Evolutionary conservation across 1,140 invertebrate species (phyloP), one percentile per base, ranked within the genome.

Genomic region (Drosophila willistoni): DNA sequence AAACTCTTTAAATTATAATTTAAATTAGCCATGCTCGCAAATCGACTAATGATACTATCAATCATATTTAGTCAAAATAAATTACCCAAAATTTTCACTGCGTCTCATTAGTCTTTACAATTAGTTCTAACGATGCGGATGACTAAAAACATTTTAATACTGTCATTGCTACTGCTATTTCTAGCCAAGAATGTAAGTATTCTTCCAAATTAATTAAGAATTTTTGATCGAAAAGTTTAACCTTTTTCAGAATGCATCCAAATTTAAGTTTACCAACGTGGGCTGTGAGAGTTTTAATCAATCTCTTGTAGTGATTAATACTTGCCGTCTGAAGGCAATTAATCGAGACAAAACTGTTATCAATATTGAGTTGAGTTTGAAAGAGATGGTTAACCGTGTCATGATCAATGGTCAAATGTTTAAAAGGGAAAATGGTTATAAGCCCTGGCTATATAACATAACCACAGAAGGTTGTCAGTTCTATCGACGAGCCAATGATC

Each of bases 261-360:
- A 9, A 47, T 9, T 51, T 4, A 51, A 51, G 10, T 10, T 51
- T 3, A 51, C 44, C 17, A 51, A 51, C 1, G 44, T 51, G 1
- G 44, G 10, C 17, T 51, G 44, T 51, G 17, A 51, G 17, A 51
- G 44, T 51, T 51, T 22, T 5, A 22, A 51, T 51, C 44, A 51
- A 51, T 22, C 9, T 10, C 1, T 51, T 3, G 3, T 22, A 2
- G 44, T 22, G 2, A 12, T 51, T 14, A 51, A 51, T 17, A 51
- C 17, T 12, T 51, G 44, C 9, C 44, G 44, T 1, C 44, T 51
- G 6, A 51, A 51, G 44, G 44, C 44, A 22, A 51, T 51, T 51
- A 19, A 51, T 51, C 44, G 44, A 22, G 17, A 51, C 44, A 51
- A 51, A 51, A 51, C 44, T 9, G 17, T 51, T 22, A 1, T 51